A percentile compares a stretch with the other conserved stretches of the same genome.
Conservation (phyloP, 2,888 invertebrate species). For the Dryococelus australis region DNA sequence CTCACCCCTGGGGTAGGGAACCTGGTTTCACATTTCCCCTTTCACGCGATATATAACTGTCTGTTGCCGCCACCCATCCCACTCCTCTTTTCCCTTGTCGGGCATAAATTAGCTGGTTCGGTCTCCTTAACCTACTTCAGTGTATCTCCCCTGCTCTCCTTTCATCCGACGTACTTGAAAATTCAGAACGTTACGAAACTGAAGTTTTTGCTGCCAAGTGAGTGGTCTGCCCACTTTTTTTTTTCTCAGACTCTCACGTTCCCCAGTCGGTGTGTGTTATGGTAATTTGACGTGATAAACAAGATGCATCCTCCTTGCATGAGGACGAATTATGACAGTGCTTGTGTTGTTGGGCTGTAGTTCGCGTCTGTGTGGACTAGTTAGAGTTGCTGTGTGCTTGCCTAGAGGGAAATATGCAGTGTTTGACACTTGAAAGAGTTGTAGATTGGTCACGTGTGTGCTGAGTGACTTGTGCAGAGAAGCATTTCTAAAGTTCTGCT, state of each 20-base stretch:
- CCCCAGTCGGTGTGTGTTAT: neutral
- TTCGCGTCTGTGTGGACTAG: neutral
- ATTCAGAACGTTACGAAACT: neutral
- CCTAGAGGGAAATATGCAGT: neutral
- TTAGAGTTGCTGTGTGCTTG: neutral
- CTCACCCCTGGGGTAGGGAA: neutral
- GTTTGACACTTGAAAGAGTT: neutral
- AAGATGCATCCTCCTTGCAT: neutral
- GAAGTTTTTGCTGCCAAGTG: neutral
- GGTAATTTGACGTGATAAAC: neutral
- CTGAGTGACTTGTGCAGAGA: conserved; percentile 25
- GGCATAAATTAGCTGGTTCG: neutral
- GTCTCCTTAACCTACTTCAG: neutral
- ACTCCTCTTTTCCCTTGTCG: neutral
- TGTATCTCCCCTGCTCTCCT: neutral
- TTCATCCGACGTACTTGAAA: neutral
- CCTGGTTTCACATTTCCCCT: too few relatives aligned
- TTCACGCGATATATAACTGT: too few relatives aligned
- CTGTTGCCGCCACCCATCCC: neutral
- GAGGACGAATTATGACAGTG: neutral
- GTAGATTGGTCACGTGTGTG: conserved; percentile 17
- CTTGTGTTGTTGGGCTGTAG: neutral
- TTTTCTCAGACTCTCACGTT: too few relatives aligned
- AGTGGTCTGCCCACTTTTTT: neutral
- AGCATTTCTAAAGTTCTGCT: conserved; percentile 19